phyloP scores from a whole-genome alignment of 2,888 invertebrate genomes.

The Metacarcinus magister region DNA sequence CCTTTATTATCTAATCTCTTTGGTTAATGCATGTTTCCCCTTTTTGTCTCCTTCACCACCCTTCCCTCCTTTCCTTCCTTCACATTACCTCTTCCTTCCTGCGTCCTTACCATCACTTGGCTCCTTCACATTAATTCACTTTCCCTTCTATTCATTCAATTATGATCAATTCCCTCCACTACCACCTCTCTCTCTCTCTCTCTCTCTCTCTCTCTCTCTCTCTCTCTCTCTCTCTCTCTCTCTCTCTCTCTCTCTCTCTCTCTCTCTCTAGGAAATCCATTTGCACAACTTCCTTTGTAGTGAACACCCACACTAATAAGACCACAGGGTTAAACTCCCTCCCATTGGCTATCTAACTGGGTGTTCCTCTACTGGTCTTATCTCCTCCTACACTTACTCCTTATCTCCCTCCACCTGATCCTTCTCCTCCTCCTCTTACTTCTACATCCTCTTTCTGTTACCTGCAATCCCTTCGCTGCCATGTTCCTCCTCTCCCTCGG shows the following conservation, averaged over 20 bases:
- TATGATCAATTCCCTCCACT: background rate
- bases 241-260: conserved; percentile 32
- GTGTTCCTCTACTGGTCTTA: too few species aligned
- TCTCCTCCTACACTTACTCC: too few species aligned
- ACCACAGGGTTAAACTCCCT: background rate
- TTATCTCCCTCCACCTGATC: too few species aligned
- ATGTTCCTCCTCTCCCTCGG: too few species aligned
- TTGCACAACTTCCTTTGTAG: conserved; percentile 5
- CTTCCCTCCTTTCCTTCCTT: background rate
- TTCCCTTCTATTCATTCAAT: background rate
- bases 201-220: background rate
- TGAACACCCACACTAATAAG: background rate
- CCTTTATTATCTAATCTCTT: too few species aligned
- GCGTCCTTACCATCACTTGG: background rate
- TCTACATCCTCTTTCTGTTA: too few species aligned
- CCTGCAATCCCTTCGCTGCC: too few species aligned
- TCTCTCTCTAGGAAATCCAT: background rate
- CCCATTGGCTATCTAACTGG: too few species aligned
- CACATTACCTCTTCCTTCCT: background rate
- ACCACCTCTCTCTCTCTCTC: background rate
- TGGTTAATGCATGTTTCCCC: too few species aligned
- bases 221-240: conserved; percentile 36
- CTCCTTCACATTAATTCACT: background rate
- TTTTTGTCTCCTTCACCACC: background rate
- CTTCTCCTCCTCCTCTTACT: too few species aligned